Evolutionary conservation across 64 coral and sea anemone genomes (phyloP).

Genomic region (Montipora sp.): DNA sequence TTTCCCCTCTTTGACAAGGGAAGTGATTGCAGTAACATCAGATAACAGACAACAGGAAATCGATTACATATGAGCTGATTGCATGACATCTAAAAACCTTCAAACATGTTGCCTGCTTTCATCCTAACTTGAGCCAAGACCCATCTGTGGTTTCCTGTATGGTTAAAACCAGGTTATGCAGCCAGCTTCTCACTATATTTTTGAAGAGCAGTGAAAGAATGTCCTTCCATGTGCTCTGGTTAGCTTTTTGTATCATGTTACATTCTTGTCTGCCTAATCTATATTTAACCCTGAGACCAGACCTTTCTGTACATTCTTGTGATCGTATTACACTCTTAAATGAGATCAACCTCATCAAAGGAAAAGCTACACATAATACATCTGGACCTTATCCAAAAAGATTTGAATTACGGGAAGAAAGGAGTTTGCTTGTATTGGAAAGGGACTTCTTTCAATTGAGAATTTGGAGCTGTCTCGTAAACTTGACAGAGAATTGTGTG

Average conservation of each 20-base stretch:
- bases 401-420: conserved; percentile 1
- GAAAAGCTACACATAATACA: neutral
- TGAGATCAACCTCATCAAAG: conserved; percentile 21
- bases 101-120: neutral
- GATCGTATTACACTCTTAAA: conserved; percentile 29
- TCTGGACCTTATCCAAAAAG: conserved; percentile 27
- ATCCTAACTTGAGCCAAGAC: neutral
- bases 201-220: neutral
- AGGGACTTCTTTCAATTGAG: neutral
- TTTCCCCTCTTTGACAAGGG: neutral
- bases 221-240: neutral
- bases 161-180: neutral
- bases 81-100: neutral
- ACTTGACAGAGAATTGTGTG: neutral
- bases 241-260: conserved; percentile 3
- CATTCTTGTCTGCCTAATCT: conserved; percentile 2
- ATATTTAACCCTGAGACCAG: conserved; percentile 37
- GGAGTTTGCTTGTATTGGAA: neutral
- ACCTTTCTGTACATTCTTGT: conserved; percentile 29
- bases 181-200: neutral
- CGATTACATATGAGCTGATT: neutral
- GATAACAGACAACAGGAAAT: conserved; percentile 20
- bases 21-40: neutral
- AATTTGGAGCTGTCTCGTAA: neutral
- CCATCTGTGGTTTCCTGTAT: conserved; percentile 2